Evolutionary conservation across 2,113 vertebrate genomes (phyloP).

Genomic region (Mesitornis unicolor): DNA sequence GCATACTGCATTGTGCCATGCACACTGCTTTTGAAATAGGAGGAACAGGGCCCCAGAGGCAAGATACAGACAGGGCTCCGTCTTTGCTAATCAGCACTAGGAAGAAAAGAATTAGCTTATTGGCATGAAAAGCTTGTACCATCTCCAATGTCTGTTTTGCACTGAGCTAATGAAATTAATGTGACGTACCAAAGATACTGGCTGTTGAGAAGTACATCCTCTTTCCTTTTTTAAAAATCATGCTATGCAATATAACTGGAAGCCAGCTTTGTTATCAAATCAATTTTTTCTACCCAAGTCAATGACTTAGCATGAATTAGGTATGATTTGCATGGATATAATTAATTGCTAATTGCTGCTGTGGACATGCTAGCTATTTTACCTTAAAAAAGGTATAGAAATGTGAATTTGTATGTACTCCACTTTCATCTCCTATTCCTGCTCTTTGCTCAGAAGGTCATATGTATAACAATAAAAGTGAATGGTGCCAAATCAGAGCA

Average conservation of each 20-base stretch:
- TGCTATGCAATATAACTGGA: neutral
- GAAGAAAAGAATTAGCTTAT: neutral
- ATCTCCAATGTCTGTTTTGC: neutral
- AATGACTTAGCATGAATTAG: neutral
- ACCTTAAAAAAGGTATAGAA: neutral
- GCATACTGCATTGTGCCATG: neutral
- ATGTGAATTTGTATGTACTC: neutral
- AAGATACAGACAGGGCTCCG: neutral
- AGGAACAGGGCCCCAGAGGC: neutral
- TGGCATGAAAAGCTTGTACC: neutral
- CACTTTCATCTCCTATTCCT: neutral
- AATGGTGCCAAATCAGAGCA: neutral
- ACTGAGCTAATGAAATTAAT: neutral
- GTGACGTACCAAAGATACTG: neutral
- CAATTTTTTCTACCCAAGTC: neutral
- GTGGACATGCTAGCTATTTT: neutral
- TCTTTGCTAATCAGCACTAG: neutral
- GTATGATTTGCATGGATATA: neutral
- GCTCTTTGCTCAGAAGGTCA: neutral
- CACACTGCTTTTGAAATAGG: neutral
- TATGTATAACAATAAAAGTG: neutral
- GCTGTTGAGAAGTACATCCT: neutral
- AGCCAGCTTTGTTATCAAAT: neutral
- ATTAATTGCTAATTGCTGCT: neutral
- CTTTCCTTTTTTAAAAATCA: neutral